Evolutionary conservation across 2,888 invertebrate species (phyloP), one percentile per base, ranked within the genome.

Genomic region (Melangyna quadrimaculata): DNA sequence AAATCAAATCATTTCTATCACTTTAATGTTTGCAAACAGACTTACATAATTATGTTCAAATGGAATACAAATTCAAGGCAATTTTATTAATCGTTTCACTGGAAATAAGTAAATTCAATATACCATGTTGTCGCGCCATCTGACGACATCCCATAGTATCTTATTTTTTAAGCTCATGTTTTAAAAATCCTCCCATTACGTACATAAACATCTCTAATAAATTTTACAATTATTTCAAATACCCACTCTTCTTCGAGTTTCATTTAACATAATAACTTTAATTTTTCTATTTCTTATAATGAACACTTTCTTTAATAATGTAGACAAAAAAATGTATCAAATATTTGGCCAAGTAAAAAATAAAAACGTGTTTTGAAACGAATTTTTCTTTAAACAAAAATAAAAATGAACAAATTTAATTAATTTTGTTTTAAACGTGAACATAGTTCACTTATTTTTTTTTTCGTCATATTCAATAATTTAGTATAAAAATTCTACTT

Each of bases 371-470:
- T 53, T 53, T n/a, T 53, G 27, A 53, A 53, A 19, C 8, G 0
- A 1, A 45, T 45, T 45, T 19, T 19, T 19, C 9, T 14, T n/a
- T 6, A 40, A 12, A 48, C n/a, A 24, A 27, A 24, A 24, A 14
- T 32, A 6, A 10, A 19, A 32, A 32, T 6, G 7, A 32, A 19
- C 17, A 24, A 40, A 32, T 14, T 32, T n/a, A 29, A 43, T 51
- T 14, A 9, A 35, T 69, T 19, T 65, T 48, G 45, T 17, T 69
- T 74, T n/a, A 37, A 45, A 14, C 9, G 43, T 75, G 84, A 84
- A 84, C 84, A n/a, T 27, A 84, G 80, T 84, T 84, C 84, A 71
- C 40, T 37, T 45, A 12, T 59, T 35, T 78, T 35, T 67, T 35
- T 55, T 35, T 78, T 35, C 61, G 27, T 55, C 59, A 78, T 67